phyloP scores from a whole-genome alignment of 2,888 invertebrate genomes.

The Meloe dianella region DNA sequence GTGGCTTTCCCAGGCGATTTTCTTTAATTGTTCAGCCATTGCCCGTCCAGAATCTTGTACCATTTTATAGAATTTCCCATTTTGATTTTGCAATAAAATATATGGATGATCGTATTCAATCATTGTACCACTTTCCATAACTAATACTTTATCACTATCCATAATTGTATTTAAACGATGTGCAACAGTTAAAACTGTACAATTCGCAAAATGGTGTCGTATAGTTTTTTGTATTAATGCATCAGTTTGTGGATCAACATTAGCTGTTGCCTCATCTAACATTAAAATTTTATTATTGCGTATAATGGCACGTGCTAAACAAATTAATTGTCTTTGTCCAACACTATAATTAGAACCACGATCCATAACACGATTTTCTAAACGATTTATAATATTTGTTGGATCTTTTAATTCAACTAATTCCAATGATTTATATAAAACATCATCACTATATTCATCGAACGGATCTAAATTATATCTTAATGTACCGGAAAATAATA shows the following conservation, averaged over 20 bases:
- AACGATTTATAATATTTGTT: conserved; percentile 64
- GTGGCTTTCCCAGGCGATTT: conserved; percentile 20
- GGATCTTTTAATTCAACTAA: conserved; percentile 78
- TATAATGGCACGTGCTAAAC: conserved; percentile 69
- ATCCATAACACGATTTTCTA: conserved; percentile 68
- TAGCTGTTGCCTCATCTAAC: conserved; percentile 78
- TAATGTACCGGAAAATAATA: conserved; percentile 83
- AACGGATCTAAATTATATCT: conserved; percentile 92
- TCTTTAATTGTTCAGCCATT: not conserved
- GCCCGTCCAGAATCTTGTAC: conserved; percentile 71
- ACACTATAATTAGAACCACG: conserved; percentile 61
- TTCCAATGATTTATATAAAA: conserved; percentile 77
- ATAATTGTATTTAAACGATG: conserved; percentile 85
- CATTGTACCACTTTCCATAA: conserved; percentile 80
- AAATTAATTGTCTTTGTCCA: conserved; percentile 71
- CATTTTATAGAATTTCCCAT: conserved; percentile 69
- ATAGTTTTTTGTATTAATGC: conserved; percentile 79
- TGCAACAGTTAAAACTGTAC: conserved; percentile 84
- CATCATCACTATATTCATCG: conserved; percentile 76
- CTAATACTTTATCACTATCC: conserved; percentile 82
- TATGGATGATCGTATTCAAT: conserved; percentile 82
- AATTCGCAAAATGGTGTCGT: conserved; percentile 73
- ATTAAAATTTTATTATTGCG: conserved; percentile 57
- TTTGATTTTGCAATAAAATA: conserved; percentile 64
- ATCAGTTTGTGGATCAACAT: conserved; percentile 81